A percentile compares a stretch with the other conserved stretches of the same genome.
phyloP scores from a whole-genome alignment of 2,888 invertebrate genomes.

The Micropterix aruncella region DNA sequence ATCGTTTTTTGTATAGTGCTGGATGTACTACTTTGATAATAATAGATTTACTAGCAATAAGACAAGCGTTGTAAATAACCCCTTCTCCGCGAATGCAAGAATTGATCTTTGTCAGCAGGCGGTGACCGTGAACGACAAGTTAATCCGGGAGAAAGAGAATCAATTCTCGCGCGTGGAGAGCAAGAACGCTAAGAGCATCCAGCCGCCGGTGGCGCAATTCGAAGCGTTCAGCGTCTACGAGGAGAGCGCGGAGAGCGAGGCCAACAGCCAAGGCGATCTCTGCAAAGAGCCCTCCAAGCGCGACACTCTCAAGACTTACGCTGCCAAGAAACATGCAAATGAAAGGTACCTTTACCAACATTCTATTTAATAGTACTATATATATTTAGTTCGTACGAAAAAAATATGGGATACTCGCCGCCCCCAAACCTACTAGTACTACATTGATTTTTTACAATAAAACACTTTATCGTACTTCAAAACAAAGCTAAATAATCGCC shows the following conservation, averaged over 20 bases:
- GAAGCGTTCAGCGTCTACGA: slow-evolving; percentile 68
- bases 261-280: slow-evolving; percentile 24
- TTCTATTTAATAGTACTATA: no score
- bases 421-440: no score
- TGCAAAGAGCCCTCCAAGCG: not conserved
- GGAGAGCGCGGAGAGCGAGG: slow-evolving; percentile 36
- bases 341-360: no score
- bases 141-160: slow-evolving; percentile 33
- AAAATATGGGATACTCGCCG: no score
- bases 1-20: no score
- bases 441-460: no score
- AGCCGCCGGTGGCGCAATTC: slow-evolving; percentile 53
- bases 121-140: slow-evolving; percentile 3
- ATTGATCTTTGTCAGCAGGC: not conserved
- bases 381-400: no score
- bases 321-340: not conserved
- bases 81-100: not conserved
- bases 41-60: no score
- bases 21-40: no score
- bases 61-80: no score
- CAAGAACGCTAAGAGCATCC: slow-evolving; percentile 35
- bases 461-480: no score
- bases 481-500: no score
- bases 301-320: not conserved
- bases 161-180: slow-evolving; percentile 27